A percentile compares a stretch with the other conserved stretches of the same genome.
Conservation (phyloP, 2,797 vertebrate species). For the Hylomyscus alleni region DNA sequence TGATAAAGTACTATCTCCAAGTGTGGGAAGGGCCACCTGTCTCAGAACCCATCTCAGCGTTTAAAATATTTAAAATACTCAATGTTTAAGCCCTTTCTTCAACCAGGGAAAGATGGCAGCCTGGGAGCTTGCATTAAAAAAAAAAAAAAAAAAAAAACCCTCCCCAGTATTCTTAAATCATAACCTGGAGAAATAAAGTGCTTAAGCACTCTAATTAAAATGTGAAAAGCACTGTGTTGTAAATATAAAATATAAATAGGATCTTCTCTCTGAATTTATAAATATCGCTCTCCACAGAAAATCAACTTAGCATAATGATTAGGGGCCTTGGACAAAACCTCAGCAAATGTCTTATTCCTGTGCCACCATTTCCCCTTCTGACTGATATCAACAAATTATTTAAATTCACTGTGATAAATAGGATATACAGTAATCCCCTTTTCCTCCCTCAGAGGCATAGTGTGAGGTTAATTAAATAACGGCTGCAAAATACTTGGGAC, state of each 20-base stretch:
- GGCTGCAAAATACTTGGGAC: conserved; percentile 75
- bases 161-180: conserved; percentile 44
- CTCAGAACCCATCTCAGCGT: conserved; percentile 23
- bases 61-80: conserved; percentile 53
- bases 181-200: conserved; percentile 34
- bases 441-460: conserved; percentile 69
- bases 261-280: conserved; percentile 57
- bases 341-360: conserved; percentile 68
- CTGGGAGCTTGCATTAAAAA: not conserved
- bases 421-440: conserved; percentile 77
- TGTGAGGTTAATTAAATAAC: conserved; percentile 79
- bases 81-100: not conserved
- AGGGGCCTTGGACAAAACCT: conserved; percentile 40
- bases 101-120: not conserved
- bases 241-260: conserved; percentile 63
- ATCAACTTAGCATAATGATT: conserved; percentile 68
- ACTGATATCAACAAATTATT: conserved; percentile 78
- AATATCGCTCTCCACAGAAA: conserved; percentile 54
- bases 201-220: conserved; percentile 60
- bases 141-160: not conserved
- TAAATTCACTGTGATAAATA: conserved; percentile 82
- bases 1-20: conserved; percentile 9
- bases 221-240: conserved; percentile 62
- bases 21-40: conserved; percentile 21
- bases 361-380: conserved; percentile 77